Evolutionary conservation across 2,888 invertebrate species (phyloP).

Genomic region (Pegoplata infirma): DNA sequence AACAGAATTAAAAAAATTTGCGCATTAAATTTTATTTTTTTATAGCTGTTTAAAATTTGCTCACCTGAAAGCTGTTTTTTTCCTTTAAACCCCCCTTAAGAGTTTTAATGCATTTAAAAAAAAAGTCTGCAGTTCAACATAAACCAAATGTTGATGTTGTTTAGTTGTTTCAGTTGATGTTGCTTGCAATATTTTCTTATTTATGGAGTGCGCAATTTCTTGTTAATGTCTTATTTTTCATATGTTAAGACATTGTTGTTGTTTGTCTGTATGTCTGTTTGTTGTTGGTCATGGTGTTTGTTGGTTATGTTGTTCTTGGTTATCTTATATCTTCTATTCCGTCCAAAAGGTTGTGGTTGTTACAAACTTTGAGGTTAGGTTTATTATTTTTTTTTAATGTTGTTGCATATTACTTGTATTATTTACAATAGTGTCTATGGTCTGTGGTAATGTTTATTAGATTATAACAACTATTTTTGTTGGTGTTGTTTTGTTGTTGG

Average conservation of each 20-base stretch:
- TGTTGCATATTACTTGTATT: too few species aligned
- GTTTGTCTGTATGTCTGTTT: neutral
- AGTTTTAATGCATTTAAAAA: constrained; percentile 24
- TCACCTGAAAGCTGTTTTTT: too few species aligned
- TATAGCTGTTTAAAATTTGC: too few species aligned
- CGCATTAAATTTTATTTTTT: too few species aligned
- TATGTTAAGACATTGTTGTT: constrained; percentile 13
- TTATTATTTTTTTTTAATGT: too few species aligned
- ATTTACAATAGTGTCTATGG: too few species aligned
- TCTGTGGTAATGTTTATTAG: too few species aligned
- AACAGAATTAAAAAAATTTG: too few species aligned
- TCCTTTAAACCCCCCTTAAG: too few species aligned
- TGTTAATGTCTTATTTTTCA: constrained; percentile 55
- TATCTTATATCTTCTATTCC: neutral
- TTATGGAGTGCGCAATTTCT: constrained; percentile 57
- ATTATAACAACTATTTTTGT: too few species aligned
- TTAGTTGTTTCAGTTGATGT: neutral
- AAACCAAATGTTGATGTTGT: constrained; percentile 23
- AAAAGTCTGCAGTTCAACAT: constrained; percentile 39
- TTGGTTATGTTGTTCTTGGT: neutral
- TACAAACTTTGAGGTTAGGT: too few species aligned
- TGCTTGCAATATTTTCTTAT: constrained; percentile 52
- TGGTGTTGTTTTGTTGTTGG: too few species aligned
- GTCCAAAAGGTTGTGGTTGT: neutral
- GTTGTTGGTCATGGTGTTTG: neutral